Conservation (phyloP, 2,888 invertebrate genomes). For the Athripsodes cinereus region DNA sequence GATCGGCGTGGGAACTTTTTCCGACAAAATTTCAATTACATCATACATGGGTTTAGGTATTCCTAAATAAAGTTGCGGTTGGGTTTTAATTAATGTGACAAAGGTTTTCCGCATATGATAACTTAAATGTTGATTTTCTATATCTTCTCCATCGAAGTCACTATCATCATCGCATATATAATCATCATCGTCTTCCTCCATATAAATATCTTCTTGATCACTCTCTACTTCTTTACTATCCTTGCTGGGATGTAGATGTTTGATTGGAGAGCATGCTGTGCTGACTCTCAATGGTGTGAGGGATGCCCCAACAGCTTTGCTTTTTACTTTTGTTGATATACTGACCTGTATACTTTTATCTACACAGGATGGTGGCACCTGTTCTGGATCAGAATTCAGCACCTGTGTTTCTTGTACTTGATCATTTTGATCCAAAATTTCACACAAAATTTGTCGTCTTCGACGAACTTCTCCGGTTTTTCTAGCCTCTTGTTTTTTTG, state of each 20-base stretch:
- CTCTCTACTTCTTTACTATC: background rate
- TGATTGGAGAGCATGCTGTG: background rate
- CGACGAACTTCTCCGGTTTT: background rate
- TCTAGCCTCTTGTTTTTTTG: background rate
- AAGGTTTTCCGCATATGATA: too few relatives aligned
- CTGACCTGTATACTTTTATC: too few relatives aligned
- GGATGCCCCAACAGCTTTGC: too few relatives aligned
- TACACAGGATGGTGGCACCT: too few relatives aligned
- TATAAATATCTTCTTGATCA: background rate
- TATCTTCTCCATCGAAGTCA: background rate
- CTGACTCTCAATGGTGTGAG: background rate
- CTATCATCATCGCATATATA: background rate
- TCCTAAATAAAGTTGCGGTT: background rate
- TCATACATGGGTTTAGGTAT: background rate
- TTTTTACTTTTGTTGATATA: background rate
- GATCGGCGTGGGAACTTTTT: too few relatives aligned
- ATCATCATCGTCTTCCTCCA: background rate
- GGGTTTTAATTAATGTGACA: background rate
- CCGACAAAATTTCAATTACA: background rate
- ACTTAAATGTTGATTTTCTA: background rate
- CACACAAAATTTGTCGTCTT: too few relatives aligned
- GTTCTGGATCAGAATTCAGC: too few relatives aligned
- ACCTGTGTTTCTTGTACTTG: too few relatives aligned
- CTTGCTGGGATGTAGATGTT: background rate
- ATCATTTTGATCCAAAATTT: too few relatives aligned